Evolutionary conservation across 30 jellyfish, hydroid and myxozoan species (phyloP).

Genomic region (Cassiopea xamachana): DNA sequence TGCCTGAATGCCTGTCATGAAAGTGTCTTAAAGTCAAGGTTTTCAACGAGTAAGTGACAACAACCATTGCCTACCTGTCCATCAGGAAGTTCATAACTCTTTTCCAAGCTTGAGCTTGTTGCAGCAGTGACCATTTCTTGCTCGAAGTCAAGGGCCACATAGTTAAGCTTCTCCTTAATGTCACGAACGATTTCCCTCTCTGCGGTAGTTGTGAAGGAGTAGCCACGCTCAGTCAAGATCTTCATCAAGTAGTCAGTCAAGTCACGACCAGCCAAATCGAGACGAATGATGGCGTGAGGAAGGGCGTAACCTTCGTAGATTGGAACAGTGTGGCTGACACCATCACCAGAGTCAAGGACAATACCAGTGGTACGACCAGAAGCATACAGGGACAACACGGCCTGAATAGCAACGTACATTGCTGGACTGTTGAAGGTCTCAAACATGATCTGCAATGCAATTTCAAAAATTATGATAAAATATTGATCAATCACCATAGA

Average conservation of each 20-base stretch:
- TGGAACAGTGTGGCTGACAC: slow-evolving; percentile 99
- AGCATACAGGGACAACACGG: slow-evolving; percentile 99
- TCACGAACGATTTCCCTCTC: slow-evolving; percentile 99
- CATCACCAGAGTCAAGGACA: slow-evolving; percentile 99
- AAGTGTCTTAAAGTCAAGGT: not conserved
- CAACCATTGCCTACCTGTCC: slow-evolving; percentile 75
- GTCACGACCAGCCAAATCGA: slow-evolving; percentile 99
- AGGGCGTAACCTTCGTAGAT: slow-evolving; percentile 99
- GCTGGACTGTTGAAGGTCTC: slow-evolving; percentile 99
- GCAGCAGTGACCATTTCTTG: slow-evolving; percentile 99
- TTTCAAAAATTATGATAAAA: not conserved
- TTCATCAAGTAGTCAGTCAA: slow-evolving; percentile 99
- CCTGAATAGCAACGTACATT: slow-evolving; percentile 99
- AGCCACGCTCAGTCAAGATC: slow-evolving; percentile 99
- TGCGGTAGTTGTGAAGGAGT: slow-evolving; percentile 99
- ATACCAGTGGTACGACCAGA: slow-evolving; percentile 99
- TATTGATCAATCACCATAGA: too few relatives aligned
- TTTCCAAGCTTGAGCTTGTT: slow-evolving; percentile 99
- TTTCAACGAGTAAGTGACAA: not conserved
- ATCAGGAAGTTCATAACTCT: slow-evolving; percentile 99
- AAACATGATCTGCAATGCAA: slow-evolving; percentile 85
- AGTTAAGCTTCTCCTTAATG: slow-evolving; percentile 99
- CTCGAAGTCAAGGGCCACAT: slow-evolving; percentile 99
- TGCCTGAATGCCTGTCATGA: not conserved
- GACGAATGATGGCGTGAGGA: slow-evolving; percentile 99